phyloP scores from a whole-genome alignment of 2,888 invertebrate species.

The Cyrtodaria siliqua region DNA sequence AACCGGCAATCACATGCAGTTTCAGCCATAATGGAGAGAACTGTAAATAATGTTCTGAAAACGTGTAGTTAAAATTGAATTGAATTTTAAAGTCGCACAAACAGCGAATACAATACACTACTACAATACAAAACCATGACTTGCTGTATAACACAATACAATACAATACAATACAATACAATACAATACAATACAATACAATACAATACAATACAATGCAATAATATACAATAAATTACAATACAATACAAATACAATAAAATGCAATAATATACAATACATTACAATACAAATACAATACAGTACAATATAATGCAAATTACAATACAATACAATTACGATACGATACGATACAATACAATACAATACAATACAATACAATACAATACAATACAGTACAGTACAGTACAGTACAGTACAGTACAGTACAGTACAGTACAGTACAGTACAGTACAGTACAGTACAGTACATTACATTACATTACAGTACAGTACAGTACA shows the following conservation, averaged over 20 bases:
- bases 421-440: slow-evolving; percentile 11
- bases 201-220: slow-evolving; percentile 12
- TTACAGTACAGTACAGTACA: too few species aligned
- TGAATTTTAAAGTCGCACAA: too few species aligned
- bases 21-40: too few species aligned
- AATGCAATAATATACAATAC: slow-evolving; percentile 1
- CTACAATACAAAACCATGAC: slow-evolving; percentile 20
- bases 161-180: slow-evolving; percentile 1
- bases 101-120: slow-evolving; percentile 20
- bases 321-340: slow-evolving; percentile 10
- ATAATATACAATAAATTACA: slow-evolving; percentile 9
- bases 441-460: slow-evolving; percentile 1
- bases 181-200: slow-evolving; percentile 16
- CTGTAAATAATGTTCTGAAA: too few species aligned
- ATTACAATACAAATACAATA: slow-evolving; percentile 15
- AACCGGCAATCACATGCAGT: too few species aligned
- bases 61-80: too few species aligned
- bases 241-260: slow-evolving; percentile 8
- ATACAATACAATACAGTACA: slow-evolving; percentile 1
- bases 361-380: slow-evolving; percentile 11
- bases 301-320: slow-evolving; percentile 6
- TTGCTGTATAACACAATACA: slow-evolving; percentile 15
- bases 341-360: slow-evolving; percentile 10
- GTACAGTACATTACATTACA: too few species aligned
- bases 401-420: neutral